Conservation (phyloP, 1,140 invertebrate species). For the Drosophila aff. region DNA sequence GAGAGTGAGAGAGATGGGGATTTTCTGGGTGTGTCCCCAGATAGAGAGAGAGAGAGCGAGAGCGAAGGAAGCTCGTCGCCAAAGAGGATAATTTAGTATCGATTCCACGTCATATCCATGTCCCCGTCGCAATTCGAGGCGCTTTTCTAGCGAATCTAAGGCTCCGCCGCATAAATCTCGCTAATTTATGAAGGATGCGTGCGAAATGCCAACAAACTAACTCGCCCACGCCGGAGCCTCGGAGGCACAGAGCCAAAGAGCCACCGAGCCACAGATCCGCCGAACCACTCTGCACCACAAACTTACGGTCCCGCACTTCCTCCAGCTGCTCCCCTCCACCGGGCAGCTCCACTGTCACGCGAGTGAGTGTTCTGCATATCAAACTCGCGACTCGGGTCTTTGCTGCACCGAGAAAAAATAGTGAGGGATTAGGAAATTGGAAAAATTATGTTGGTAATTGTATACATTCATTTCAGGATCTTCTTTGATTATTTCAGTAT, state of each 20-base stretch:
- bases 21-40: constrained; percentile 54
- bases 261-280: constrained; percentile 15
- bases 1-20: constrained; percentile 14
- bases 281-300: constrained; percentile 19
- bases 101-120: constrained; percentile 74
- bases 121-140: constrained; percentile 33
- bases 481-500: background rate
- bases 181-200: constrained; percentile 79
- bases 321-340: constrained; percentile 2
- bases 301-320: background rate
- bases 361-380: constrained; percentile 71
- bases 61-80: constrained; percentile 71
- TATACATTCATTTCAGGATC: background rate
- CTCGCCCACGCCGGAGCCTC: constrained; percentile 32
- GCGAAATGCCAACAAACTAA: constrained; percentile 80
- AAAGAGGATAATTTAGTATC: constrained; percentile 80
- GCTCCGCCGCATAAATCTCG: constrained; percentile 71
- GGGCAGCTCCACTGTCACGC: constrained; percentile 43
- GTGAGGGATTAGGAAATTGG: background rate
- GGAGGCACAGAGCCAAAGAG: background rate
- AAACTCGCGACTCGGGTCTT: constrained; percentile 44
- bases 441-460: background rate
- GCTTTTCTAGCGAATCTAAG: constrained; percentile 76
- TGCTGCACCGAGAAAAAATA: constrained; percentile 24
- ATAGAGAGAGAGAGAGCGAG: constrained; percentile 3